A percentile compares a stretch with the other conserved stretches of the same genome.
phyloP scores from a whole-genome alignment of 23 tunicate genomes.

The Ascidia mentula region DNA sequence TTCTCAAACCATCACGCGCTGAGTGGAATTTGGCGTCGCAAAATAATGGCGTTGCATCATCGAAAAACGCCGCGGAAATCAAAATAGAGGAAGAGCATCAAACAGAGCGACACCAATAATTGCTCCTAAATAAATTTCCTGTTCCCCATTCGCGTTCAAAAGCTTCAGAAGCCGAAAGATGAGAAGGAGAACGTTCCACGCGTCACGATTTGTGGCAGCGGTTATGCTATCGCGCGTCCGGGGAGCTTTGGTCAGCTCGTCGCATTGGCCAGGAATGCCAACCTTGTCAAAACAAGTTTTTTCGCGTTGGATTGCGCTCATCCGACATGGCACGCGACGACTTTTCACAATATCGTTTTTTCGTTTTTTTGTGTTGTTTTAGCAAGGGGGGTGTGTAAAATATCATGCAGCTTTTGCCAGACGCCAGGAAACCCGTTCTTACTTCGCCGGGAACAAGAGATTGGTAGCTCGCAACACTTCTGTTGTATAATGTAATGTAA shows the following conservation, averaged over 20 bases:
- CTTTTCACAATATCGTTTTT: no score
- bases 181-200: not conserved
- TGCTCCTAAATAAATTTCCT: not conserved
- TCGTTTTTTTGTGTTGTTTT: no score
- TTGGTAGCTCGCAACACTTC: no score
- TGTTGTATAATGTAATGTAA: no score
- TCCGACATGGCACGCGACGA: not conserved
- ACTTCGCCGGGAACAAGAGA: no score
- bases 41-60: not conserved
- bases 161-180: not conserved
- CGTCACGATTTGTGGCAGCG: not conserved
- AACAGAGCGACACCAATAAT: not conserved
- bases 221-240: not conserved
- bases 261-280: not conserved
- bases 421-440: no score
- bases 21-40: not conserved
- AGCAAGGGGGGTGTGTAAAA: no score
- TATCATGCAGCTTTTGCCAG: no score
- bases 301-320: not conserved
- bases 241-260: not conserved
- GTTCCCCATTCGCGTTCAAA: no score
- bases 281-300: constrained; percentile 1
- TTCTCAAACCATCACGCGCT: not conserved
- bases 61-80: not conserved
- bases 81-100: not conserved